A percentile compares a stretch with the other conserved stretches of the same genome.
phyloP scores from a whole-genome alignment of 2,797 vertebrate genomes.

The Meda fulgida region DNA sequence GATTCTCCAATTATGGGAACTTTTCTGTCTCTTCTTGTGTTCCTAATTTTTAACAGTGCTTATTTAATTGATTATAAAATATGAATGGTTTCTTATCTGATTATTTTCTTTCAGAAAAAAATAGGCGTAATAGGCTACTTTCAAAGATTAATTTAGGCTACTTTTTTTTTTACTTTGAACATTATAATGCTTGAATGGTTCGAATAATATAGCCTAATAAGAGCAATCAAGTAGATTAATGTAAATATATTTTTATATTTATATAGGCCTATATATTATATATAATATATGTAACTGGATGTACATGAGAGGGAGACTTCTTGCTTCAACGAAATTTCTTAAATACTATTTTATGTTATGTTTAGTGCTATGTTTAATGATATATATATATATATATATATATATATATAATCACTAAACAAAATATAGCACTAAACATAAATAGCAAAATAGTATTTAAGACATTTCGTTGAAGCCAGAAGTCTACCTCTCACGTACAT shows the following conservation, averaged over 20 bases:
- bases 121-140: neutral
- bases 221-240: too few relatives aligned
- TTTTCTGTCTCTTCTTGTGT: neutral
- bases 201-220: neutral
- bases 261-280: too few relatives aligned
- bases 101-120: neutral
- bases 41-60: neutral
- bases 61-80: neutral
- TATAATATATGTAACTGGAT: too few relatives aligned
- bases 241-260: too few relatives aligned
- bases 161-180: neutral
- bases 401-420: too few relatives aligned
- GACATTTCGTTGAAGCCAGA: neutral
- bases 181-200: neutral
- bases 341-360: neutral
- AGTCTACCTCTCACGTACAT: slow-evolving; percentile 39
- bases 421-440: too few relatives aligned
- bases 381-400: too few relatives aligned
- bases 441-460: neutral
- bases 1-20: neutral
- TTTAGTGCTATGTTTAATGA: too few relatives aligned
- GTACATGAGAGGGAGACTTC: slow-evolving; percentile 25
- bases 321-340: neutral
- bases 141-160: neutral
- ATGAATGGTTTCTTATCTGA: neutral